Conservation (phyloP, 1,140 invertebrate species). For the Aethina tumida region DNA sequence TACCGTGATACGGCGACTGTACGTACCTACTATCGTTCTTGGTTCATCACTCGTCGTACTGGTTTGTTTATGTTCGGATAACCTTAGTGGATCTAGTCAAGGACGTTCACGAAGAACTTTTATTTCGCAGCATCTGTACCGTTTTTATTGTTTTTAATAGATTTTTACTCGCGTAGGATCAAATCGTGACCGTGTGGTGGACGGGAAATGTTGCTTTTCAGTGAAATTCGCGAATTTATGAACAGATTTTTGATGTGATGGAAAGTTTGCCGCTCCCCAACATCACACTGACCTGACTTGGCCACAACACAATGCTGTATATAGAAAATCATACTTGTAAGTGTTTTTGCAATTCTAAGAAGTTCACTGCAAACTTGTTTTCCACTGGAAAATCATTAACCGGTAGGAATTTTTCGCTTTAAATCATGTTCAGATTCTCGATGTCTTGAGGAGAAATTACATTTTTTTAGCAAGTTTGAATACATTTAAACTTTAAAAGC, state of each 20-base stretch:
- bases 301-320: slow-evolving; percentile 16
- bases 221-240: slow-evolving; percentile 22
- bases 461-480: no score
- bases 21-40: no score
- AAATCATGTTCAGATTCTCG: no score
- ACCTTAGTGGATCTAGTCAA: slow-evolving; percentile 26
- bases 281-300: slow-evolving; percentile 14
- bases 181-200: slow-evolving; percentile 10
- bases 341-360: no score
- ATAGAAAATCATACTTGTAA: slow-evolving; percentile 19
- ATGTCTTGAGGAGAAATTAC: no score
- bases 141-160: slow-evolving; percentile 7
- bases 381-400: no score
- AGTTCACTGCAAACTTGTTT: no score
- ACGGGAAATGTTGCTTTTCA: slow-evolving; percentile 9
- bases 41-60: neutral
- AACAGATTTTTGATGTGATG: slow-evolving; percentile 28
- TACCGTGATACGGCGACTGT: no score
- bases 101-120: slow-evolving; percentile 23
- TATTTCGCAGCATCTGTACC: slow-evolving; percentile 10
- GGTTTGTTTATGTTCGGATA: slow-evolving; percentile 19
- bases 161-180: slow-evolving; percentile 8
- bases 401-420: no score
- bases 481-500: no score
- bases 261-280: slow-evolving; percentile 24